Conservation (phyloP, 2,888 invertebrate genomes). For the Zhengitettix transpicula region DNA sequence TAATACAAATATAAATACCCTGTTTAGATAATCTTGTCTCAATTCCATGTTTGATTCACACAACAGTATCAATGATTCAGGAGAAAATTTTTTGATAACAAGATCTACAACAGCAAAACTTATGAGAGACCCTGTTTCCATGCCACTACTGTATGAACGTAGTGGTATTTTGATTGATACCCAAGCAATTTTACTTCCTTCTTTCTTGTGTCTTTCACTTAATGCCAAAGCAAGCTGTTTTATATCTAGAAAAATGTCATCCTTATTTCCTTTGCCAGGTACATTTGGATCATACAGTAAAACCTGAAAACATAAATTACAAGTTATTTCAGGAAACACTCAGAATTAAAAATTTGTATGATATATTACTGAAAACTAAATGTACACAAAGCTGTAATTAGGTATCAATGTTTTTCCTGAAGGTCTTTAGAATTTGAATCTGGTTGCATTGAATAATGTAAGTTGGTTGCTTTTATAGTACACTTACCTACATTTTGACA, state of each 20-base stretch:
- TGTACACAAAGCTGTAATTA: no score
- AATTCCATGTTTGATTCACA: slow-evolving; percentile 50
- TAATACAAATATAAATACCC: slow-evolving; percentile 34
- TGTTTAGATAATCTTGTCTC: slow-evolving; percentile 72
- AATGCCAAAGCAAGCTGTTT: slow-evolving; percentile 45
- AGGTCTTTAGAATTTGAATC: no score
- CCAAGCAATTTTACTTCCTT: slow-evolving; percentile 51
- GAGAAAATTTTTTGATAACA: slow-evolving; percentile 48
- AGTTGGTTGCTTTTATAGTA: no score
- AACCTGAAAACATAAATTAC: slow-evolving; percentile 25
- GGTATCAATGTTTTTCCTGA: no score
- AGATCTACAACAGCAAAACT: slow-evolving; percentile 47
- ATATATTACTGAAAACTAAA: neutral
- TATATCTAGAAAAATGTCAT: slow-evolving; percentile 40
- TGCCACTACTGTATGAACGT: neutral
- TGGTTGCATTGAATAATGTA: no score
- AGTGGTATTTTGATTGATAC: slow-evolving; percentile 46
- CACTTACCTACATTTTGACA: no score
- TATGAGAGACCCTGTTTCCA: slow-evolving; percentile 21
- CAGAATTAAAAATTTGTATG: neutral
- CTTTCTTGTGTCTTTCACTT: slow-evolving; percentile 46
- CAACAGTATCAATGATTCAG: slow-evolving; percentile 56
- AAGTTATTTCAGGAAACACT: neutral
- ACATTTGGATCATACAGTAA: slow-evolving; percentile 46
- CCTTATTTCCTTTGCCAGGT: slow-evolving; percentile 40